These are phyloP conservation scores for Trigoniulus corallinus DNA, from an alignment of 1,140 invertebrate genomes.

Conservation along the genomic window DNA sequence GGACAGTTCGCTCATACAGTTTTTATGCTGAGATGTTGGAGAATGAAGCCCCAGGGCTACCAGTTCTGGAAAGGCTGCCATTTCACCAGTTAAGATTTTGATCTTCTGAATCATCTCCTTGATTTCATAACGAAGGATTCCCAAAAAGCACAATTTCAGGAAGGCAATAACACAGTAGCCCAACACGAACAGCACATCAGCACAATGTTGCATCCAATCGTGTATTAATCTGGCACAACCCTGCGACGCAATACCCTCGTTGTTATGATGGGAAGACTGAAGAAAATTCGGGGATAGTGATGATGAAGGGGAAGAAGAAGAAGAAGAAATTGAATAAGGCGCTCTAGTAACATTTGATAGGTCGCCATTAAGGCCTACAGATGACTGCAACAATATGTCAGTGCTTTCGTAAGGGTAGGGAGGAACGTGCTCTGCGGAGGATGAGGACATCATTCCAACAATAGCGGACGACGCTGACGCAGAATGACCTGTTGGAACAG, in stretches of 20 bases:
- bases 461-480: conserved; percentile 17
- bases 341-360: not conserved
- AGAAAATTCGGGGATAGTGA: too few relatives aligned
- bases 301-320: too few relatives aligned
- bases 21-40: conserved; percentile 5
- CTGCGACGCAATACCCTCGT: not conserved
- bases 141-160: conserved; percentile 73
- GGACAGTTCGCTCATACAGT: not conserved
- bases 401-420: not conserved
- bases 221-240: conserved; percentile 53
- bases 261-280: not conserved
- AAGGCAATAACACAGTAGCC: conserved; percentile 81
- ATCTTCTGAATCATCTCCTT: conserved; percentile 84
- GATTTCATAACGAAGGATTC: conserved; percentile 65
- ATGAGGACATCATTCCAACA: conserved; percentile 10
- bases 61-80: conserved; percentile 18
- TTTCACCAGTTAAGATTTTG: conserved; percentile 34
- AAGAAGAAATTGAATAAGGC: too few relatives aligned
- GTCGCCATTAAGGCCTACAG: not conserved
- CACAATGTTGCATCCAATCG: conserved; percentile 53
- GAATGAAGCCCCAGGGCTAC: conserved; percentile 16
- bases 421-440: conserved; percentile 5
- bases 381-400: not conserved
- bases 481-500: too few relatives aligned
- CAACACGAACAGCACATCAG: conserved; percentile 62